Percentiles rank a stretch among this genome's conserved stretches.
These are phyloP conservation scores for Brachymystax lenok DNA, from an alignment of 2,797 vertebrate genomes.

Conservation along the genomic window DNA sequence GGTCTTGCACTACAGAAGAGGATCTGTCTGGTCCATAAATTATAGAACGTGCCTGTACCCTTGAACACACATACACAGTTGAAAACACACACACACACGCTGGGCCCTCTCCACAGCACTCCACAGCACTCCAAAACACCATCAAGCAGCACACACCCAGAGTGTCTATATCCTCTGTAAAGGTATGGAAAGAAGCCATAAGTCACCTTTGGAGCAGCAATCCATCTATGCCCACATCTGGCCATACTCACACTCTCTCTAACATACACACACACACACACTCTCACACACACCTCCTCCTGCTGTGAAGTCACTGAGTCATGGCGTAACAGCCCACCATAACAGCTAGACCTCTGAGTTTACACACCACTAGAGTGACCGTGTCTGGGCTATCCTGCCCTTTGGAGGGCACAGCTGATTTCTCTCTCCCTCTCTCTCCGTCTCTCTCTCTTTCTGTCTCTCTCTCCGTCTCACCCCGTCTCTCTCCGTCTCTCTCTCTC, in stretches of 20 bases:
- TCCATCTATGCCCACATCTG: background rate
- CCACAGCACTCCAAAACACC: background rate
- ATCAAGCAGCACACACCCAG: background rate
- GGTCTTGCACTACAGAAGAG: background rate
- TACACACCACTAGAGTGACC: slow-evolving; percentile 46
- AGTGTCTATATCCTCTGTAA: background rate
- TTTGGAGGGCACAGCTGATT: background rate
- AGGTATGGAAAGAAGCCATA: background rate
- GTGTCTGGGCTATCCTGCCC: slow-evolving; percentile 34
- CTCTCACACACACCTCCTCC: background rate
- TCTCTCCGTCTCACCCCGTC: too few relatives aligned
- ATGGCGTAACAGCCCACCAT: slow-evolving; percentile 17
- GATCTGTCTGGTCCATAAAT: background rate
- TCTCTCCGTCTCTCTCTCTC: too few relatives aligned
- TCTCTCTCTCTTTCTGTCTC: too few relatives aligned
- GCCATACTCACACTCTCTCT: background rate
- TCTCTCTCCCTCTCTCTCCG: background rate
- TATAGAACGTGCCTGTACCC: background rate
- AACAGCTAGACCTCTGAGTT: slow-evolving; percentile 39
- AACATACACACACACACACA: slow-evolving; percentile 15
- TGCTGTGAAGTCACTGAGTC: slow-evolving; percentile 42
- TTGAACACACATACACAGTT: background rate
- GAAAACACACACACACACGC: background rate
- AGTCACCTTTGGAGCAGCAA: background rate
- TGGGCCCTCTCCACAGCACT: background rate